Conservation (phyloP, 2,113 vertebrate species). For the Gnathochromis pfefferi region DNA sequence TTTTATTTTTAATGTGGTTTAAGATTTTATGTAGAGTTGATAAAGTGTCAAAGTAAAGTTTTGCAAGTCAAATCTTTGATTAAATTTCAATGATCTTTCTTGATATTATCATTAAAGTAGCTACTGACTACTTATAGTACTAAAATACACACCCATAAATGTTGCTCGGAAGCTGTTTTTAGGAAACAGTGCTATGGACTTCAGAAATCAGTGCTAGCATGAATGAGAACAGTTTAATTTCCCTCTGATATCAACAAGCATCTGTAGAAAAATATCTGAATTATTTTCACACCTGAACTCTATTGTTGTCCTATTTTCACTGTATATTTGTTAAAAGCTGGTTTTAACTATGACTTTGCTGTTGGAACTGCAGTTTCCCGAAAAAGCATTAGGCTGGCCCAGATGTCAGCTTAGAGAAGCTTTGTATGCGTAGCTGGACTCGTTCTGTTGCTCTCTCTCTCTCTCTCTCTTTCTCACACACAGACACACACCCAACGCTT, state of each 20-base stretch:
- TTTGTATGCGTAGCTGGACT: constrained; percentile 59
- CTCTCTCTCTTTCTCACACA: background rate
- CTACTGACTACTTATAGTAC: background rate
- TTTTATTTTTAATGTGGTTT: background rate
- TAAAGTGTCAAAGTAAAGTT: background rate
- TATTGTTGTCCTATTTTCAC: constrained; percentile 18
- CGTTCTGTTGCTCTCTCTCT: constrained; percentile 8
- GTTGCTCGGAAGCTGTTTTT: background rate
- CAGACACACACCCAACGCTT: constrained; percentile 32
- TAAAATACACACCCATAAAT: background rate
- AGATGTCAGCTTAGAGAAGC: constrained; percentile 62
- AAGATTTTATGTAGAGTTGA: background rate
- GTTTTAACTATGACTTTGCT: constrained; percentile 39
- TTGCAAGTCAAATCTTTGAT: background rate
- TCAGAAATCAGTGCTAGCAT: background rate
- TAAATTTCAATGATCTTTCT: background rate
- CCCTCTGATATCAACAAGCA: background rate
- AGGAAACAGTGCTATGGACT: background rate
- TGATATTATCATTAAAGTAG: background rate
- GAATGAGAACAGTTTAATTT: background rate
- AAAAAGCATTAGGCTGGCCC: constrained; percentile 59
- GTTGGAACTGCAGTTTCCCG: constrained; percentile 48
- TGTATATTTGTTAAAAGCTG: constrained; percentile 34
- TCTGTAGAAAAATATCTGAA: background rate
- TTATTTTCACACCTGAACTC: constrained; percentile 5